A percentile compares a stretch with the other conserved stretches of the same genome.
Evolutionary conservation across 2,113 vertebrate species (phyloP).

Genomic region (Dendrocopos noguchii): DNA sequence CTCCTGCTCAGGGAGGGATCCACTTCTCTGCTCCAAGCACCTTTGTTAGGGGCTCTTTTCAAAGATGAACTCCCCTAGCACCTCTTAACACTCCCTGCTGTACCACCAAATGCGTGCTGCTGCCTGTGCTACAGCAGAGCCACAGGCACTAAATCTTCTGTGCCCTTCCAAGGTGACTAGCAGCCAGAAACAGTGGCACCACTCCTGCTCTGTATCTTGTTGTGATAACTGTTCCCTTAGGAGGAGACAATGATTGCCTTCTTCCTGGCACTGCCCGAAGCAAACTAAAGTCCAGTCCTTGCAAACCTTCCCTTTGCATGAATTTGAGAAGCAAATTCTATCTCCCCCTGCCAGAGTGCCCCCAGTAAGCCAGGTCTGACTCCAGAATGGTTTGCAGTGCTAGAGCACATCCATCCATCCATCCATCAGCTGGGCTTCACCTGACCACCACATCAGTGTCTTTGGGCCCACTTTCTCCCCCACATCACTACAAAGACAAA

Average conservation of each 20-base stretch:
- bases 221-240: background rate
- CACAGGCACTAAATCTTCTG: background rate
- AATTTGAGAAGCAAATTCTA: background rate
- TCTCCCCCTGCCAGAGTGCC: background rate
- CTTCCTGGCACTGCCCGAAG: background rate
- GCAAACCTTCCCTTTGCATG: background rate
- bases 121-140: background rate
- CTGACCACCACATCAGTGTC: background rate
- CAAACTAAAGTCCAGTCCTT: background rate
- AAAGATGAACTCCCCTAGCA: background rate
- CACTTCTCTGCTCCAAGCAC: background rate
- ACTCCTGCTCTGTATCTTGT: background rate
- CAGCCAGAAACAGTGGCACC: background rate
- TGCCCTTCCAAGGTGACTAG: background rate
- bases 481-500: background rate
- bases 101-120: background rate
- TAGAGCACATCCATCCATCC: background rate
- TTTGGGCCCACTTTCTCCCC: background rate
- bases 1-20: background rate
- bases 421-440: background rate
- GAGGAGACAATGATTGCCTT: background rate
- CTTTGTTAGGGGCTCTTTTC: background rate
- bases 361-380: background rate
- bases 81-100: background rate
- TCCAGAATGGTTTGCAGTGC: background rate